Base-by-base conservation (phyloP, 2,888 invertebrate genomes). In the Dicyrtoma fusca region DNA sequence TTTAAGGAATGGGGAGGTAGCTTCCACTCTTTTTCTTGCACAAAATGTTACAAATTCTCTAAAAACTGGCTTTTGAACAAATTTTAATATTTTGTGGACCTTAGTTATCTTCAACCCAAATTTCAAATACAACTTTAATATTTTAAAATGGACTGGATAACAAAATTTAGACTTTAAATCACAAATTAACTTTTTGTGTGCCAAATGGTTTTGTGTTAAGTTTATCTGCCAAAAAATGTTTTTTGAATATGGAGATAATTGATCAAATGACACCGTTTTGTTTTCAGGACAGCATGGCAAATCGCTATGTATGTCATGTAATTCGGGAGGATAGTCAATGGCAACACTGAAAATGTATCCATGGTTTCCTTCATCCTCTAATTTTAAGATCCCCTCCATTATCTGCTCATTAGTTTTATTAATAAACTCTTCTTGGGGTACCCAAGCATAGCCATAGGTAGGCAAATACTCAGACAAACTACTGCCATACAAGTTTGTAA, bases 121-220 rank as follows among this genome's bases (percentile, higher is more conserved):
- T n/a, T 68, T 17, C 10, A 76, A 19, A 63, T 76, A 76, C 13
- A 26, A 51, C 23, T 76, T 65, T 1, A 76, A 23, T 51, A 45
- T 62, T 25, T 69, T 14, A 59, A 61, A 66, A 47, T 76, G 76
- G 14, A 75, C 42, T 61, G 72, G 34, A 47, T 76, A 76, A n/a
- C 71, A 5, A 34, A 8, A 57, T 53, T 66, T 74, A 1, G 49
- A 19, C n/a, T 13, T 6, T 1, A 70, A 26, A 14, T 42, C 5
- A 19, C 45, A 23, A 1, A 70, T 44, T 14, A 73, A 19, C 42
- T 65, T 73, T 19, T n/a, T 10, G 34, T 55, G 53, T 26, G 47
- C 26, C 6, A 72, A 61, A 10, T 57, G 13, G 19, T 17, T 53
- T 4, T 68, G n/a, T 25, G 19, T 44, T n/a, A 72, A 17, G 1